Base-by-base conservation (phyloP, 2,888 invertebrate species). In the Limenitis camilla region DNA sequence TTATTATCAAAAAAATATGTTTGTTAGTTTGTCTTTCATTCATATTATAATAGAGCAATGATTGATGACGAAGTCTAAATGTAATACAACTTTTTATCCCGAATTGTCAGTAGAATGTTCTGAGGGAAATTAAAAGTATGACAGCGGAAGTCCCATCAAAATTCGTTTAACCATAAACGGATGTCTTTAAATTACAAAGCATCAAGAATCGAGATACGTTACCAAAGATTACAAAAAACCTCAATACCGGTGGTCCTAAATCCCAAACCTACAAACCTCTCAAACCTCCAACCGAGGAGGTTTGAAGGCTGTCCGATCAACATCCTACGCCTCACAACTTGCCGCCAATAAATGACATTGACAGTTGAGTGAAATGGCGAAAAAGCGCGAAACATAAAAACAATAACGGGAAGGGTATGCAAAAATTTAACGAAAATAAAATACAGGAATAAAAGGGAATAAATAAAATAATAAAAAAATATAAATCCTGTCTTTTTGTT, bases 401-500 rank as follows among this genome's bases (percentile, higher is more conserved):
- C 74, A 76, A 74, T 74, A 72, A 71, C 69, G 62, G 67, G 58
- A 58, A 61, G 64, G 54, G 78, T 81, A 83, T 84, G 81, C 85
- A 82, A 72, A 84, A 81, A 79, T 79, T 79, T 82, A 69, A 74
- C 74, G 70, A 74, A 76, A 77, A 80, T 78, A 80, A 82, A 82
- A 78, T 71, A 75, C 67, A 71, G 63, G 70, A 76, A 80, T 78
- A 79, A 78, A 77, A 76, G 74, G 71, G 72, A 79, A 84, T 83
- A 86, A 85, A 86, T 81, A 85, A 86, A 84, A 83, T 80, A 79
- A 83, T 80, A 84, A 82, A 82, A 80, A 77, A 76, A 78, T 81
- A 85, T 80, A 86, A 87, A 85, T 86, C 84, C 84, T 75, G 76
- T 77, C 81, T 85, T 87, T 87, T 87, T 86, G 85, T 86, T 85